phyloP scores from a whole-genome alignment of 2,888 invertebrate species.

The Cataglyphis livida region DNA sequence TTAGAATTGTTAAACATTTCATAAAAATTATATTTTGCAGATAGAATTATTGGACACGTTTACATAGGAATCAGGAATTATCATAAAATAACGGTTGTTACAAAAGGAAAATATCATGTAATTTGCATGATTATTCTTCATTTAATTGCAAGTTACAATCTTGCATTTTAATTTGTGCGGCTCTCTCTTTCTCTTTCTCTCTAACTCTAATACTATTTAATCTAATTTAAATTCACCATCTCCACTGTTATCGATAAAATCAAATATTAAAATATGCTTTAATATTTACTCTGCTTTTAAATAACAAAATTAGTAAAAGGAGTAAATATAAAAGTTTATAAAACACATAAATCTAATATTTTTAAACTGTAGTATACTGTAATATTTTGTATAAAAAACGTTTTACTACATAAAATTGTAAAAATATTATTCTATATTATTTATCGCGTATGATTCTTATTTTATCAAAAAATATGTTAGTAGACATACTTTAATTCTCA shows the following conservation, averaged over 20 bases:
- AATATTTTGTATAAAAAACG: neutral
- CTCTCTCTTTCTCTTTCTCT: too few species aligned
- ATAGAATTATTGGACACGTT: neutral
- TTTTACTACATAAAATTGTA: neutral
- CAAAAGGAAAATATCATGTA: neutral
- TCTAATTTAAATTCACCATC: neutral
- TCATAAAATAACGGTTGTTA: neutral
- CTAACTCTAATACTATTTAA: neutral
- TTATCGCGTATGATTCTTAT: neutral
- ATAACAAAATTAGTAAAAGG: neutral
- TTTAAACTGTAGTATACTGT: neutral
- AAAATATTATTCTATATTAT: neutral
- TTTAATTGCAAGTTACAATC: neutral
- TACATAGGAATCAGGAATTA: constrained; percentile 8
- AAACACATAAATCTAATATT: neutral
- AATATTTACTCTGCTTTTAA: neutral
- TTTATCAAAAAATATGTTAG: neutral
- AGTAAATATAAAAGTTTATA: neutral
- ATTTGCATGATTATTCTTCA: neutral
- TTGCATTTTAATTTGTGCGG: neutral
- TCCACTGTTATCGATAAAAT: neutral
- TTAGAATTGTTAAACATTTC: neutral
- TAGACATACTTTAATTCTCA: constrained; percentile 1
- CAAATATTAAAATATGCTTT: neutral
- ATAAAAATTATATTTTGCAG: neutral